A percentile compares a stretch with the other conserved stretches of the same genome.
phyloP scores from a whole-genome alignment of 2,113 vertebrate genomes.

The Empidonax traillii region DNA sequence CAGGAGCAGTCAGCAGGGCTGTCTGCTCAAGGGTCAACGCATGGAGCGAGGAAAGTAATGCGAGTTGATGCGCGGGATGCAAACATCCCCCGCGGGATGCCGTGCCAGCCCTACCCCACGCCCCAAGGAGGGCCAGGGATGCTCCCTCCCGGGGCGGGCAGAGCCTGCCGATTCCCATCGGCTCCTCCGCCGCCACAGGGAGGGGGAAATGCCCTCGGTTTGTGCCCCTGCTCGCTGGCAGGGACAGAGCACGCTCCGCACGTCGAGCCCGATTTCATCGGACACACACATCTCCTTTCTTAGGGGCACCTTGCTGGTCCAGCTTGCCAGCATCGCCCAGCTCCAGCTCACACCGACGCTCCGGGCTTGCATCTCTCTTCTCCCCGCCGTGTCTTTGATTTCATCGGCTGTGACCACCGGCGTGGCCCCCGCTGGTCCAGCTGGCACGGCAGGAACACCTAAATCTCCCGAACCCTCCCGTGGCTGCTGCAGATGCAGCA shows the following conservation, averaged over 20 bases:
- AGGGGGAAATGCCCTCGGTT: background rate
- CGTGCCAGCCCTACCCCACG: background rate
- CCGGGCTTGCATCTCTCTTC: background rate
- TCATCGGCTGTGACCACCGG: background rate
- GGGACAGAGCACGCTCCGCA: background rate
- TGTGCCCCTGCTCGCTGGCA: background rate
- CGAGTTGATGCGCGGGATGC: background rate
- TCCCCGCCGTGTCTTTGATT: background rate
- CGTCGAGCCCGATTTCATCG: fast-evolving
- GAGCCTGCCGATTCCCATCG: background rate
- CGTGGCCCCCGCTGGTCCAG: background rate
- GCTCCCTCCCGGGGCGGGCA: background rate
- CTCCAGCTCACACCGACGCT: fast-evolving
- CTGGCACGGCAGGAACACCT: background rate
- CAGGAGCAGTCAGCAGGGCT: background rate
- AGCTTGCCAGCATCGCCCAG: background rate
- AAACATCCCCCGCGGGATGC: background rate
- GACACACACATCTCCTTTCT: background rate
- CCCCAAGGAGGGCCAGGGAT: background rate
- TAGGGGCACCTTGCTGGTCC: background rate
- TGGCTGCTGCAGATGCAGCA: background rate
- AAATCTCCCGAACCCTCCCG: background rate
- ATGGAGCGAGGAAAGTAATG: fast-evolving
- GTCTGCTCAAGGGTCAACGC: background rate
- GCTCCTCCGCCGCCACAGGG: background rate